Percentiles rank a stretch among this genome's conserved stretches.
Conservation (phyloP, 2,888 invertebrate species). For the Temnothorax unifasciatus region DNA sequence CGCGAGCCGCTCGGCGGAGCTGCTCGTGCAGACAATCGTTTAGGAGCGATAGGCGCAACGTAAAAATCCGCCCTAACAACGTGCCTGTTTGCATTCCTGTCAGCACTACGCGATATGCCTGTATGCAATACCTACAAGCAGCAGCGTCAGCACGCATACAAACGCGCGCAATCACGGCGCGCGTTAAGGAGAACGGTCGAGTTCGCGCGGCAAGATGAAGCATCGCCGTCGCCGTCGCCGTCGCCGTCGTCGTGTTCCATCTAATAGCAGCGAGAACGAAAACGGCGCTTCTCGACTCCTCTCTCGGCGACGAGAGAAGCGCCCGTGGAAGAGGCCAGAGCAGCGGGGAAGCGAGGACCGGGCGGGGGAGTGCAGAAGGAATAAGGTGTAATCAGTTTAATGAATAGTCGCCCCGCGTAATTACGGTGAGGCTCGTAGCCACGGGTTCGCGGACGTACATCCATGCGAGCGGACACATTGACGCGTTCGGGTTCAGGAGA, state of each 20-base stretch:
- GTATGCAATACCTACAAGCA: not conserved
- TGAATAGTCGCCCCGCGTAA: slow-evolving; percentile 84
- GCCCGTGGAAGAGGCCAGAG: not conserved
- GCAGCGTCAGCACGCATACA: slow-evolving; percentile 1
- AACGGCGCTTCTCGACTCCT: slow-evolving; percentile 39
- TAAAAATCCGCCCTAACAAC: slow-evolving; percentile 50
- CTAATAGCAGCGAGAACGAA: slow-evolving; percentile 32
- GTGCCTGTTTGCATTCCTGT: slow-evolving; percentile 62
- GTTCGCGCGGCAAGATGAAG: slow-evolving; percentile 45
- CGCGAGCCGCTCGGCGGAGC: slow-evolving; percentile 13
- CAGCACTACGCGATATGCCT: slow-evolving; percentile 21
- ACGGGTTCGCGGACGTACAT: slow-evolving; percentile 39
- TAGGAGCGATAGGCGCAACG: slow-evolving; percentile 44
- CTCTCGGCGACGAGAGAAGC: slow-evolving; percentile 25
- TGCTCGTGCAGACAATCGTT: slow-evolving; percentile 57
- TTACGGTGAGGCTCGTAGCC: slow-evolving; percentile 78
- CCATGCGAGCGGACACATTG: slow-evolving; percentile 39
- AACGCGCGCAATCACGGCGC: slow-evolving; percentile 20
- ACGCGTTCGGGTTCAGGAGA: slow-evolving; percentile 24
- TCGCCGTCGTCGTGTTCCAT: not conserved
- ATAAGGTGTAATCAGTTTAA: slow-evolving; percentile 85
- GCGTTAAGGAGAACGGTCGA: slow-evolving; percentile 23
- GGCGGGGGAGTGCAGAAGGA: slow-evolving; percentile 58
- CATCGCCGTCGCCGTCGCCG: not conserved
- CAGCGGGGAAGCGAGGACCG: slow-evolving; percentile 56